These are phyloP conservation scores for Doryteuthis pealeii DNA, from an alignment of 1,140 invertebrate species.

Conservation along the genomic window DNA sequence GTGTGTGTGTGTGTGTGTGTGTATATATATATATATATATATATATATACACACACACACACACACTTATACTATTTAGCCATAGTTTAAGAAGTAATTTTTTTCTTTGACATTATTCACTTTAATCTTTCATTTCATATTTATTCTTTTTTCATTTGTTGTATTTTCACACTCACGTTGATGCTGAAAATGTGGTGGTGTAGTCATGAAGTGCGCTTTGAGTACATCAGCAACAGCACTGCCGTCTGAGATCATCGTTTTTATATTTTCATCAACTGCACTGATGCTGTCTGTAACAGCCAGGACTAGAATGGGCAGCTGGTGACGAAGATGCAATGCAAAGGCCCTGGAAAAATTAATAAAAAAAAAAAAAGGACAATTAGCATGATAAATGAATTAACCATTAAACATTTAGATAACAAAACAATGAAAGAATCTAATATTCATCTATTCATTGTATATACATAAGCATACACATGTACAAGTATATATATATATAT, in stretches of 20 bases:
- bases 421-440: too few species aligned
- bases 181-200: conserved; percentile 76
- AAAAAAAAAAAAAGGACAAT: conserved; percentile 11
- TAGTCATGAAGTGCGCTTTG: conserved; percentile 90
- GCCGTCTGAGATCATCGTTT: conserved; percentile 88
- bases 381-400: too few species aligned
- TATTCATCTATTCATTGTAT: too few species aligned
- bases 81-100: too few species aligned
- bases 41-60: too few species aligned
- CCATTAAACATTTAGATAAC: too few species aligned
- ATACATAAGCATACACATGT: too few species aligned
- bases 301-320: conserved; percentile 88
- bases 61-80: too few species aligned
- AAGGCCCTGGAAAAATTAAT: conserved; percentile 73
- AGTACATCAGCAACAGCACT: conserved; percentile 88
- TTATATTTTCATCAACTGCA: conserved; percentile 78
- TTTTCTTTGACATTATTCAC: not conserved
- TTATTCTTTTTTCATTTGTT: conserved; percentile 14
- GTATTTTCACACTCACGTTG: conserved; percentile 70
- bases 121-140: not conserved
- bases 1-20: too few species aligned
- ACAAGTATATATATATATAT: too few species aligned
- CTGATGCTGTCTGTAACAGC: conserved; percentile 83
- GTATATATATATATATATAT: too few species aligned
- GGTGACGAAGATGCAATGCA: conserved; percentile 88